phyloP scores from a whole-genome alignment of 2,113 vertebrate genomes.

The Hippocampus comes region DNA sequence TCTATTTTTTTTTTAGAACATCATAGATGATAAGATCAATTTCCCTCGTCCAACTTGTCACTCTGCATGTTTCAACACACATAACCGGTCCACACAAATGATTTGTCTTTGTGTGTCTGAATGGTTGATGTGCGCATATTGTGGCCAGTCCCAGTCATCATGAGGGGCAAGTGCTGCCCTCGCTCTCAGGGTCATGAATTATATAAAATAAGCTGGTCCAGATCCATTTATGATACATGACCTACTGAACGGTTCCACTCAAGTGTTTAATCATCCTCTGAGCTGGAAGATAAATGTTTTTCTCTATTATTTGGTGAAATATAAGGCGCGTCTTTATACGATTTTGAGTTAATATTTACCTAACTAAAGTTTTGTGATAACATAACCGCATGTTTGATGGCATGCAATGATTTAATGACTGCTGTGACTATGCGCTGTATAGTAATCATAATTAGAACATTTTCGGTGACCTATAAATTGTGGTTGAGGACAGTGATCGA shows the following conservation, averaged over 20 bases:
- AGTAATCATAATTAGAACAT: not conserved
- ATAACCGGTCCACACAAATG: conserved; percentile 49
- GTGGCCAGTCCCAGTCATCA: conserved; percentile 46
- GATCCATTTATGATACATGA: conserved; percentile 58
- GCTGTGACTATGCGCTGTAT: not conserved
- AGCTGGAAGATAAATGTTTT: conserved; percentile 16
- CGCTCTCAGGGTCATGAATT: conserved; percentile 53
- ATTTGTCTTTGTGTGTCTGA: conserved; percentile 34
- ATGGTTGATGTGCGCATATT: conserved; percentile 8
- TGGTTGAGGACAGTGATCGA: not conserved
- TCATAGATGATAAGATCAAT: conserved; percentile 24
- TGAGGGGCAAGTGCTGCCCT: conserved; percentile 24
- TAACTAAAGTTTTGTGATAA: not conserved
- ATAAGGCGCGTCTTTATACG: not conserved
- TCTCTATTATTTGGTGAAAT: not conserved
- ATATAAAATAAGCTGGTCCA: conserved; percentile 52
- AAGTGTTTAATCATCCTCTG: conserved; percentile 35
- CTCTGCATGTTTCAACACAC: conserved; percentile 62
- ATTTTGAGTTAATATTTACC: not conserved
- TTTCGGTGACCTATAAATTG: not conserved
- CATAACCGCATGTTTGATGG: not conserved
- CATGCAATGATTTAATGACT: not conserved
- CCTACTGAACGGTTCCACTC: conserved; percentile 41
- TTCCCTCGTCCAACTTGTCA: conserved; percentile 51
- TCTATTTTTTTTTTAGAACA: conserved; percentile 3